phyloP scores from a whole-genome alignment of 37 sponge, comb jelly and placozoan genomes.

The Mnemiopsis leidyi region DNA sequence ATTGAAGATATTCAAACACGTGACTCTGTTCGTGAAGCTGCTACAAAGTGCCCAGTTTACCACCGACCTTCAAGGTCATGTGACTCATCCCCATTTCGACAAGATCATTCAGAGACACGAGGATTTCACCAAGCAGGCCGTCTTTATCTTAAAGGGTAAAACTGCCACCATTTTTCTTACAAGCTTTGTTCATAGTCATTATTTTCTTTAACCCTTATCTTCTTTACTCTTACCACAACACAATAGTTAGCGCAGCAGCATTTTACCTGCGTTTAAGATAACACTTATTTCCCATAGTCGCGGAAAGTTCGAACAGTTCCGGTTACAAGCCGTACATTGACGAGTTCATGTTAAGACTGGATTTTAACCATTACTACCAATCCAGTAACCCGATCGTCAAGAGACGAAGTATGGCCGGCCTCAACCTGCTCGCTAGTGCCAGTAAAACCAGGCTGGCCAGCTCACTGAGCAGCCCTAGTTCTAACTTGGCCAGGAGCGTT shows the following conservation, averaged over 20 bases:
- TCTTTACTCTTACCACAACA: too few relatives aligned
- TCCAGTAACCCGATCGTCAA: neutral
- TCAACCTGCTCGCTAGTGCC: neutral
- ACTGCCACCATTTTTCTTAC: too few relatives aligned
- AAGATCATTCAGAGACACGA: constrained; percentile 33
- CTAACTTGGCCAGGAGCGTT: neutral
- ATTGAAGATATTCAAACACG: constrained; percentile 41
- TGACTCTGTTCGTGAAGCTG: constrained; percentile 6
- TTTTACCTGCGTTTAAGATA: too few relatives aligned
- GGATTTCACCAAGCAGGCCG: constrained; percentile 23
- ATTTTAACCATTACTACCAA: constrained; percentile 62
- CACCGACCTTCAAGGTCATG: neutral
- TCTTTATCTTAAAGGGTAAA: constrained; percentile 57
- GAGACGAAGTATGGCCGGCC: neutral
- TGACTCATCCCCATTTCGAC: constrained; percentile 41
- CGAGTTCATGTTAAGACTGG: constrained; percentile 37
- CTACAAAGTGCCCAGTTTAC: neutral
- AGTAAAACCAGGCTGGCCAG: neutral
- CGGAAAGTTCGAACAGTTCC: constrained; percentile 29
- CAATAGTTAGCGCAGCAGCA: too few relatives aligned
- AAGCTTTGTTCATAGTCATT: too few relatives aligned
- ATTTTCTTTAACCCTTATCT: too few relatives aligned
- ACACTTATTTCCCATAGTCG: too few relatives aligned
- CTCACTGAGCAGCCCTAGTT: neutral
- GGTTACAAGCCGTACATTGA: constrained; percentile 65